phyloP scores from a whole-genome alignment of 2,113 vertebrate species.

The Cacatua alba region DNA sequence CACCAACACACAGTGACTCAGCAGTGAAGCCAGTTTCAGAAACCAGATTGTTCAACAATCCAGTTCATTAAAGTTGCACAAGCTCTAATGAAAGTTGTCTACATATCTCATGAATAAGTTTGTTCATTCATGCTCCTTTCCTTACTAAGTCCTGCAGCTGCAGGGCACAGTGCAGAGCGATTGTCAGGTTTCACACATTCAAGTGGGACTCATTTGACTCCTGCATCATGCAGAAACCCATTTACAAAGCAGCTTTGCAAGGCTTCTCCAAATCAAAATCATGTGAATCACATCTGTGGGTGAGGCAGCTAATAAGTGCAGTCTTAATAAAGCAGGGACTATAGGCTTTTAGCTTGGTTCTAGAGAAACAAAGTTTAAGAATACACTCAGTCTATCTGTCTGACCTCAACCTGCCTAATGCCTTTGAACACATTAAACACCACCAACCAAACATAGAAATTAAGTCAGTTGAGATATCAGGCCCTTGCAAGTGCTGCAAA shows the following conservation, averaged over 20 bases:
- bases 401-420: background rate
- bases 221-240: background rate
- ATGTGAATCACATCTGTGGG: background rate
- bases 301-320: background rate
- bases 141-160: background rate
- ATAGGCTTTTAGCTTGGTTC: background rate
- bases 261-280: background rate
- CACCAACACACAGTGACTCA: background rate
- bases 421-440: background rate
- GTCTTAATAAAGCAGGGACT: background rate
- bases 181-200: background rate
- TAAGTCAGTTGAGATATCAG: background rate
- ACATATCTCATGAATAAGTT: background rate
- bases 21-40: background rate
- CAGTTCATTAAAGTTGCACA: rapidly evolving
- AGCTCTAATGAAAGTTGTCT: background rate
- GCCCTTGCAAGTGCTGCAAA: background rate
- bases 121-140: background rate
- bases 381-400: background rate
- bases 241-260: background rate
- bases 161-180: background rate
- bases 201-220: background rate
- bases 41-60: background rate
- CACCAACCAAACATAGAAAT: background rate
- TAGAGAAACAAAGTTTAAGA: background rate